Percentiles rank a stretch among this genome's conserved stretches.
Evolutionary conservation across 2,888 invertebrate species (phyloP).

Genomic region (Spisula solida): DNA sequence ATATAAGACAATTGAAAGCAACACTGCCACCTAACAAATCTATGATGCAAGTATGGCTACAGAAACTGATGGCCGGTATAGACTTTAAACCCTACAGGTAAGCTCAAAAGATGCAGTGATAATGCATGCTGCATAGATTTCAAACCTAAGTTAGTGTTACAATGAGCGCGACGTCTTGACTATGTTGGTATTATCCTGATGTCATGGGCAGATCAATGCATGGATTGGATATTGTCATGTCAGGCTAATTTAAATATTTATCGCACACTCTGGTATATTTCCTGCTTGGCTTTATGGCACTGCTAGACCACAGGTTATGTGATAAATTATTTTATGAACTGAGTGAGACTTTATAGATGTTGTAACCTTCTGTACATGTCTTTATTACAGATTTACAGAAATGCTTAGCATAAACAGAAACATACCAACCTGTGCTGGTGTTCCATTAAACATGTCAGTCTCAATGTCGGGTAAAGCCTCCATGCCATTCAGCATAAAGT

Average conservation of each 20-base stretch:
- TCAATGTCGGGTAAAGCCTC: slow-evolving; percentile 56
- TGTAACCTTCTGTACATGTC: too few relatives aligned
- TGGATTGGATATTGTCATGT: too few relatives aligned
- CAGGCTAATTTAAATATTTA: too few relatives aligned
- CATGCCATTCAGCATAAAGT: slow-evolving; percentile 37
- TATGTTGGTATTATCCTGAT: too few relatives aligned
- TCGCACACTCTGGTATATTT: too few relatives aligned
- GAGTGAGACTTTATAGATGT: too few relatives aligned
- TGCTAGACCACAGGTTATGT: too few relatives aligned
- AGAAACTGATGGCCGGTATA: slow-evolving; percentile 29
- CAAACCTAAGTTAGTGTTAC: too few relatives aligned
- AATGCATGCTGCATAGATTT: neutral
- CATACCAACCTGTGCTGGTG: slow-evolving; percentile 75
- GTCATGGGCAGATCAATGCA: too few relatives aligned
- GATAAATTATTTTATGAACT: too few relatives aligned
- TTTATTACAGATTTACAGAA: slow-evolving; percentile 62
- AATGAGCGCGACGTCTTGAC: too few relatives aligned
- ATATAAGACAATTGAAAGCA: slow-evolving; percentile 14
- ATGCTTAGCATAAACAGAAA: slow-evolving; percentile 63
- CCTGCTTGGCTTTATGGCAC: too few relatives aligned
- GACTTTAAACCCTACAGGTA: slow-evolving; percentile 23
- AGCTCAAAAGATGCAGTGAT: neutral
- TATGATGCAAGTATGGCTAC: slow-evolving; percentile 21
- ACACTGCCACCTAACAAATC: slow-evolving; percentile 30
- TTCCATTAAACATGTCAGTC: slow-evolving; percentile 72